Base-by-base conservation (phyloP, 1,140 invertebrate genomes). In the Telenomus remus region DNA sequence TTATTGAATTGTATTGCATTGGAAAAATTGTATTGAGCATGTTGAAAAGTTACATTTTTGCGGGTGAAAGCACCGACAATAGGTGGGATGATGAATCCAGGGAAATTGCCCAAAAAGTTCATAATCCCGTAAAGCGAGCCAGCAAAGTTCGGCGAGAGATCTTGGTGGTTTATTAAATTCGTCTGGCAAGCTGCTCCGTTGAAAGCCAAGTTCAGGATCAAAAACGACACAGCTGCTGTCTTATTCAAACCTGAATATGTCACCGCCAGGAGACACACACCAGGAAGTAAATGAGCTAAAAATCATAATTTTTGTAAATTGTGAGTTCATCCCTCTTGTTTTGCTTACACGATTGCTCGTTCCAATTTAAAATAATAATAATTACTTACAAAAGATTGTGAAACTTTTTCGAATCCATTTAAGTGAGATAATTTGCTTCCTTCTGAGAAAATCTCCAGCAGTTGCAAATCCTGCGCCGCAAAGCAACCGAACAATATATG, bases 121-220 rank as follows among this genome's bases (percentile, higher is more conserved):
- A 93, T 92, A 39, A 94, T 91, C 13, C 93, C 93, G 64, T 94
- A 94, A 7, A 94, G 81, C 0, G 92, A 92, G 37, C 93, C 93
- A 13, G 95, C 95, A 87, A 91, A 94, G 84, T 95, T 96, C 1
- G 93, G 93, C 0, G 94, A 93, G 35, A 96, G 86, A 86, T 96
- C 94, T 85, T 97, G 92, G 68, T 95, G 94, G 82, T 96, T 96
- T 79, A 94, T 92, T 79, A 95, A 89, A 86, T 91, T 96, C 0
- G 95, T 95, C 51, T 95, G 89, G 14, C 94, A 95, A 0, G 94
- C 93, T 42, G 95, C 94, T 0, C 95, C 95, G 69, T 95, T 95
- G 13, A 95, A 90, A 0, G 94, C 92, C 75, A 96, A 89, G 0
- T 95, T 94, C 42, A 93, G 79, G 10, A 93, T 93, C 63, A 95